Evolutionary conservation across 1,140 invertebrate genomes (phyloP).

Genomic region (Atta colombica): DNA sequence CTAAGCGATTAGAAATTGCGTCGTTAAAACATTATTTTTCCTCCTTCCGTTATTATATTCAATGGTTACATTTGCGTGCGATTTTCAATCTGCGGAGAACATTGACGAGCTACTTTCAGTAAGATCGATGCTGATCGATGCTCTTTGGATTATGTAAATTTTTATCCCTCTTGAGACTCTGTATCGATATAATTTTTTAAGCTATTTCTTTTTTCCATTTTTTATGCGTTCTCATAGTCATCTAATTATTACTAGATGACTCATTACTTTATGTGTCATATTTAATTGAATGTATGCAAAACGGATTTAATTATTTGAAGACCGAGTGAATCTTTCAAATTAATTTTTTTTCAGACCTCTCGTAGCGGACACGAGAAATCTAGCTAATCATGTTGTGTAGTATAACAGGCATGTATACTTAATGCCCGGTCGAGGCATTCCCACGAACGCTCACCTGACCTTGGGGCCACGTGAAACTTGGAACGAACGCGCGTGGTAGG

Average conservation of each 20-base stretch:
- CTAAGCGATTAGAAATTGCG: not conserved
- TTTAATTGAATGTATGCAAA: not conserved
- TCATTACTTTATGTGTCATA: not conserved
- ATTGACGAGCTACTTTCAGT: not conserved
- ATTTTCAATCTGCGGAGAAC: not conserved
- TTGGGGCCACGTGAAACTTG: conserved; percentile 66
- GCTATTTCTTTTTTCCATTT: not conserved
- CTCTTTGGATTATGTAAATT: not conserved
- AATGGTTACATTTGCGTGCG: not conserved
- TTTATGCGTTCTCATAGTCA: not conserved
- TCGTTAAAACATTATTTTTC: not conserved
- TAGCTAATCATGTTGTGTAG: not conserved
- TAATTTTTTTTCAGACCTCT: not conserved
- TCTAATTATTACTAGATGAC: not conserved
- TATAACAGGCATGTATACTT: conserved; percentile 10
- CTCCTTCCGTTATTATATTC: not conserved
- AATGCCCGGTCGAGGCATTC: conserved; percentile 61
- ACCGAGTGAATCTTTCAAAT: not conserved
- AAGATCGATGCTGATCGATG: not conserved
- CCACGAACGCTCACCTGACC: conserved; percentile 75
- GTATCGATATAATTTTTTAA: not conserved
- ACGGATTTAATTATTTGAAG: not conserved
- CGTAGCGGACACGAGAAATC: not conserved
- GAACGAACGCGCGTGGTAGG: not conserved
- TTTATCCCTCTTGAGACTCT: not conserved